phyloP scores from a whole-genome alignment of 2,888 invertebrate species.

The Drosophila falleni region DNA sequence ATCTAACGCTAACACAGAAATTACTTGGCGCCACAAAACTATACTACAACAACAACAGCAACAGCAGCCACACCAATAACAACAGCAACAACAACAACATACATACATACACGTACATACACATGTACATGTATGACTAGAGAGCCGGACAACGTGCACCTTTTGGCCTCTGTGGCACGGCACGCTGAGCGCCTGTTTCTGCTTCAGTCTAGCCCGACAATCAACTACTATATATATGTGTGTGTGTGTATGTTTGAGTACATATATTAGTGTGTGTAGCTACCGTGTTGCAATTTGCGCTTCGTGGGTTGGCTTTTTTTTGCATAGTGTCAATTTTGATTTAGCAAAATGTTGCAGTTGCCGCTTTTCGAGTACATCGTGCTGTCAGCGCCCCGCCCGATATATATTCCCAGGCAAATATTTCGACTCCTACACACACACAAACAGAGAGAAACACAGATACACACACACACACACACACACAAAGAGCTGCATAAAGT shows the following conservation, averaged over 20 bases:
- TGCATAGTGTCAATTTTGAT: conserved; percentile 79
- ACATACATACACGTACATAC: background rate
- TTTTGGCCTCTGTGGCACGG: conserved; percentile 74
- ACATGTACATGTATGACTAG: conserved; percentile 33
- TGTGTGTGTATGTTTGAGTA: conserved; percentile 10
- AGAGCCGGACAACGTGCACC: conserved; percentile 63
- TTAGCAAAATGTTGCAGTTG: conserved; percentile 72
- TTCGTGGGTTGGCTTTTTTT: conserved; percentile 75
- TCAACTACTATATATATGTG: conserved; percentile 24
- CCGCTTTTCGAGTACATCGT: conserved; percentile 31
- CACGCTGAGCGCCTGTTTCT: conserved; percentile 77
- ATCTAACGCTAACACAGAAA: conserved; percentile 73
- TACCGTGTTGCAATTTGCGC: conserved; percentile 71
- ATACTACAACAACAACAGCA: background rate
- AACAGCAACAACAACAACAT: conserved; percentile 29
- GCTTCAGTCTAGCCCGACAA: conserved; percentile 68
- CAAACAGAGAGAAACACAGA: conserved; percentile 1
- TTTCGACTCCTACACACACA: conserved; percentile 37
- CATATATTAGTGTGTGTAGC: conserved; percentile 45
- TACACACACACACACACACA: conserved; percentile 10
- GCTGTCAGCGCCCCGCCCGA: conserved; percentile 69
- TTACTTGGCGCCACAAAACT: conserved; percentile 70
- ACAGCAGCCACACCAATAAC: too few species aligned
- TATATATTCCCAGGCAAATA: conserved; percentile 51
- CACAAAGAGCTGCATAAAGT: conserved; percentile 53